Evolutionary conservation across 37 sponge, comb jelly and placozoan species (phyloP).

Genomic region (Corticium candelabrum): DNA sequence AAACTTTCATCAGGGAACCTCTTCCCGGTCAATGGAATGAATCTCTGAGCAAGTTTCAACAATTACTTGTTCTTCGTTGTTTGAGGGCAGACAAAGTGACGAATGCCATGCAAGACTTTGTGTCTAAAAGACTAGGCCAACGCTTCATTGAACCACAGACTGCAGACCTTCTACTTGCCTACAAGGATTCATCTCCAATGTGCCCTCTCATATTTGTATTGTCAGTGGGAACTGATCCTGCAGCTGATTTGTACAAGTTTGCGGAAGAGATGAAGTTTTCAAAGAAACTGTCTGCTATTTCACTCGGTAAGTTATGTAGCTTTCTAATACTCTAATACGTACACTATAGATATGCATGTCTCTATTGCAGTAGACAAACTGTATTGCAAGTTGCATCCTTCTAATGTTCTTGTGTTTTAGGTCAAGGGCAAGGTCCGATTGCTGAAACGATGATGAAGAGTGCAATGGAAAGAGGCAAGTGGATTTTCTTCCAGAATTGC

Average conservation of each 20-base stretch:
- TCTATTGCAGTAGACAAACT: too few species aligned
- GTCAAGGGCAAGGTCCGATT: slow-evolving; percentile 47
- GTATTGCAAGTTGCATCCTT: too few species aligned
- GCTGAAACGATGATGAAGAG: slow-evolving; percentile 89
- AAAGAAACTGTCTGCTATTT: slow-evolving; percentile 86
- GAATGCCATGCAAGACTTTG: slow-evolving; percentile 98
- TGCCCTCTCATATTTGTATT: slow-evolving; percentile 95
- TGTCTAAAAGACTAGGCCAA: slow-evolving; percentile 67
- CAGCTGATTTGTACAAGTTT: slow-evolving; percentile 94
- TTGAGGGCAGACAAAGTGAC: slow-evolving; percentile 84
- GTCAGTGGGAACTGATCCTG: slow-evolving; percentile 96
- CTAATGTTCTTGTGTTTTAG: neutral
- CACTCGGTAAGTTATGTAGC: slow-evolving; percentile 63
- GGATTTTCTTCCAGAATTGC: slow-evolving; percentile 99
- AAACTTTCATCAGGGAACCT: too few species aligned
- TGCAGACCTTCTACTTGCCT: slow-evolving; percentile 69
- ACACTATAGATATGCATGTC: too few species aligned
- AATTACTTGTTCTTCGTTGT: slow-evolving; percentile 76
- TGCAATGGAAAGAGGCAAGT: slow-evolving; percentile 81
- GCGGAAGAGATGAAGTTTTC: slow-evolving; percentile 95
- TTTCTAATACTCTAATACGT: too few species aligned
- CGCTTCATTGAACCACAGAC: slow-evolving; percentile 97
- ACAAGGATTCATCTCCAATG: slow-evolving; percentile 79
- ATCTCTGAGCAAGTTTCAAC: slow-evolving; percentile 76
- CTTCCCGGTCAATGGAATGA: slow-evolving; percentile 85